Evolutionary conservation across 1,140 invertebrate species (phyloP).

Genomic region (Caenorhabditis remanei): DNA sequence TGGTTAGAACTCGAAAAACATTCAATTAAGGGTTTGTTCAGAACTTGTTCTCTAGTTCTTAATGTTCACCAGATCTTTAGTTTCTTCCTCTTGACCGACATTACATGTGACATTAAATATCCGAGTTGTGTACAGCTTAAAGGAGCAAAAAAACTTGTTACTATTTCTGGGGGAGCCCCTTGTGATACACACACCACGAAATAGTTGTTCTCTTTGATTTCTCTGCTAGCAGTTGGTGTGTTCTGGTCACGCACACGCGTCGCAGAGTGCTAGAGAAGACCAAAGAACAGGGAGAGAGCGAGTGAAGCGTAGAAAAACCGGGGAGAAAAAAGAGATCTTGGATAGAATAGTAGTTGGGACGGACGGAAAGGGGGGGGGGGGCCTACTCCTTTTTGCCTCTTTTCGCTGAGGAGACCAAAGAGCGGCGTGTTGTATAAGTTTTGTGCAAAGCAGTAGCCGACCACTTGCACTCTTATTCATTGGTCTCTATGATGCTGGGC

Average conservation of each 20-base stretch:
- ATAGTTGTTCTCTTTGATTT: constrained; percentile 54
- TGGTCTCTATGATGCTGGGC: constrained; percentile 33
- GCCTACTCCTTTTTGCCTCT: neutral
- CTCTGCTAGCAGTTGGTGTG: constrained; percentile 42
- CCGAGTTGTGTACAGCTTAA: neutral
- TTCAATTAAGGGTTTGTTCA: constrained; percentile 31
- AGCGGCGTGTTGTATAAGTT: constrained; percentile 40
- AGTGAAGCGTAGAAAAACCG: neutral
- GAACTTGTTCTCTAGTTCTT: constrained; percentile 34
- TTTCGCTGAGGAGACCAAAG: constrained; percentile 41
- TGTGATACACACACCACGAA: constrained; percentile 25
- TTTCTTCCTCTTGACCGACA: neutral
- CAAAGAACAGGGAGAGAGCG: constrained; percentile 23
- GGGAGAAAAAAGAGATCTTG: neutral
- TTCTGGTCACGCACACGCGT: constrained; percentile 27
- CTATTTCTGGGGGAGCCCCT: constrained; percentile 10
- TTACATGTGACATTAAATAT: neutral
- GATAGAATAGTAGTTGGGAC: neutral
- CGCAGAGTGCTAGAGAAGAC: constrained; percentile 29
- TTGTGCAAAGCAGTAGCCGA: constrained; percentile 51
- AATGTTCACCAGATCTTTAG: constrained; percentile 5
- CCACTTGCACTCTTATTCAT: constrained; percentile 43
- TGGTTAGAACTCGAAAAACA: constrained; percentile 17
- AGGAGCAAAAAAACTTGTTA: neutral
- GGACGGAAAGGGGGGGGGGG: neutral